Evolutionary conservation across 2,797 vertebrate species (phyloP).

Genomic region (Anabas testudineus): DNA sequence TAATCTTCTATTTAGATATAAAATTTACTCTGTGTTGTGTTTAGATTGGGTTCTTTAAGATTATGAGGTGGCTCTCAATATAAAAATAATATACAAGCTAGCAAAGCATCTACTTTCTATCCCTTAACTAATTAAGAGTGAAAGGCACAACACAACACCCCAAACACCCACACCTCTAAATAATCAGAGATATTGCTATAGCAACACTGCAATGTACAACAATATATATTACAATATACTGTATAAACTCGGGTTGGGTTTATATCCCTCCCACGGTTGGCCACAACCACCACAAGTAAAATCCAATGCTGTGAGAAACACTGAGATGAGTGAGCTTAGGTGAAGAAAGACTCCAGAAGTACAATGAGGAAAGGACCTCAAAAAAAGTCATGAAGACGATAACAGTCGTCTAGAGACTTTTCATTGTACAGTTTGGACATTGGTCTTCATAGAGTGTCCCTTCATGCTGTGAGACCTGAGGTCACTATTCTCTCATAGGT

Average conservation of each 20-base stretch:
- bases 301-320: too few relatives aligned
- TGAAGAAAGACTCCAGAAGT: conserved; percentile 5
- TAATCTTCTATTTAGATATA: neutral
- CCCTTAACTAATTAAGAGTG: too few relatives aligned
- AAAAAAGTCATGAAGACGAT: conserved; percentile 25
- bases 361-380: neutral
- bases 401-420: conserved; percentile 26
- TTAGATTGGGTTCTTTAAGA: neutral
- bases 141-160: too few relatives aligned
- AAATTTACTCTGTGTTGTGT: neutral
- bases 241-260: too few relatives aligned
- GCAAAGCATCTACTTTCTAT: too few relatives aligned
- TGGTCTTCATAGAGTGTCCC: conserved; percentile 23
- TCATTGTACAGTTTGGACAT: conserved; percentile 28
- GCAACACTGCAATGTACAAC: neutral
- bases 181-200: too few relatives aligned
- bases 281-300: too few relatives aligned
- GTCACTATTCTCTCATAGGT: conserved; percentile 32
- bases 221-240: too few relatives aligned
- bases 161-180: too few relatives aligned
- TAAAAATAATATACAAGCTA: too few relatives aligned
- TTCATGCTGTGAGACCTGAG: conserved; percentile 26
- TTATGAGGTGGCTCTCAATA: neutral
- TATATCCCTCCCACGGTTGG: too few relatives aligned
- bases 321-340: neutral